phyloP scores from a whole-genome alignment of 1,140 invertebrate species.

The Plutomurus gul region DNA sequence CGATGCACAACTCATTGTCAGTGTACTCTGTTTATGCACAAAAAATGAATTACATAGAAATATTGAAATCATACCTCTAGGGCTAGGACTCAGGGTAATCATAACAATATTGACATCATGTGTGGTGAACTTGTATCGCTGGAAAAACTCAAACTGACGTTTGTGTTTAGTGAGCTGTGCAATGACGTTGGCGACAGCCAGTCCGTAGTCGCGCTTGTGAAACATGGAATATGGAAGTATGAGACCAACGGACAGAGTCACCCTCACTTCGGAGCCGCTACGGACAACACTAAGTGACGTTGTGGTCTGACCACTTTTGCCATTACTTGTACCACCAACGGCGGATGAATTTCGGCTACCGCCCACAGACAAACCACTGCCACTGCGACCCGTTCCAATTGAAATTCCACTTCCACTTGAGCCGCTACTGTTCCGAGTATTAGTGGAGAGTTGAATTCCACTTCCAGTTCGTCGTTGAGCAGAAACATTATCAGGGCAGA shows the following conservation, averaged over 20 bases:
- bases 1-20: too few relatives aligned
- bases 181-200: slow-evolving; percentile 69
- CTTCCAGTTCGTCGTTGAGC: slow-evolving; percentile 6
- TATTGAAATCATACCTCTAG: slow-evolving; percentile 67
- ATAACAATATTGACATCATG: slow-evolving; percentile 67
- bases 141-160: slow-evolving; percentile 65
- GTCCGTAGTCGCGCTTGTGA: slow-evolving; percentile 70
- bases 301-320: neutral
- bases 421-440: neutral
- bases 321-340: neutral
- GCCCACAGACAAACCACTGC: neutral
- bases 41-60: too few relatives aligned
- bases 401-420: neutral
- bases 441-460: neutral
- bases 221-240: slow-evolving; percentile 76
- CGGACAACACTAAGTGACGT: neutral
- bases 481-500: neutral
- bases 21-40: too few relatives aligned
- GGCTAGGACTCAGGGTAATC: slow-evolving; percentile 74
- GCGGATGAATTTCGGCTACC: neutral
- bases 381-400: neutral
- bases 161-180: slow-evolving; percentile 64
- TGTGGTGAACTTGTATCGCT: slow-evolving; percentile 67
- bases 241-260: slow-evolving; percentile 63
- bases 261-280: neutral